Evolutionary conservation across 2,888 invertebrate species (phyloP).

Genomic region (Pemphredon lugubris): DNA sequence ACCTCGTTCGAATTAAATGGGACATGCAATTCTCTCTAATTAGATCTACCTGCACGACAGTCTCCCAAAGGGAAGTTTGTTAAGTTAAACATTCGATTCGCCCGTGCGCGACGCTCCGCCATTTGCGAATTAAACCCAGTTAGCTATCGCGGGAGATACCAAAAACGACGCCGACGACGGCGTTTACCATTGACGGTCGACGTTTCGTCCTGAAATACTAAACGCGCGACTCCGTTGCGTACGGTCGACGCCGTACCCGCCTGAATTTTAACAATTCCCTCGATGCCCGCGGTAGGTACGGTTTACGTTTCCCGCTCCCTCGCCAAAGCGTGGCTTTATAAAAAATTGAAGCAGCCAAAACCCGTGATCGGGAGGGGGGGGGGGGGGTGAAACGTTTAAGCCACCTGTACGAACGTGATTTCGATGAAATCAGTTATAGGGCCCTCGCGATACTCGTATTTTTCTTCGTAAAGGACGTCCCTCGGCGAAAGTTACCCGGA

Average conservation of each 20-base stretch:
- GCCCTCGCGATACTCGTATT: background rate
- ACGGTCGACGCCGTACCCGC: too few relatives aligned
- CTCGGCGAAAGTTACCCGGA: background rate
- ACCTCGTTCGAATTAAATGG: conserved; percentile 38
- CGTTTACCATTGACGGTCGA: too few relatives aligned
- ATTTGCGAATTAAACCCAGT: too few relatives aligned
- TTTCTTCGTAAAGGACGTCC: background rate
- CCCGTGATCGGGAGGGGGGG: too few relatives aligned
- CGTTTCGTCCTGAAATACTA: too few relatives aligned
- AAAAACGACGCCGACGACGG: too few relatives aligned
- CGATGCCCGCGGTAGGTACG: too few relatives aligned
- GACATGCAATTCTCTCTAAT: conserved; percentile 52
- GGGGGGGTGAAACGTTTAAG: conserved; percentile 22
- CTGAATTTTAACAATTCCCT: too few relatives aligned
- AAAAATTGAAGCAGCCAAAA: conserved; percentile 5
- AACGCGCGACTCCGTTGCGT: too few relatives aligned
- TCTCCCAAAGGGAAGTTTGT: conserved; percentile 18
- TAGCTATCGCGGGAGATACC: too few relatives aligned
- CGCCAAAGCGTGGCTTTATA: too few relatives aligned
- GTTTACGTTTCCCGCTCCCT: too few relatives aligned
- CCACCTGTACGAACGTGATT: conserved; percentile 40
- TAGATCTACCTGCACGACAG: conserved; percentile 38
- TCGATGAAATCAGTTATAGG: conserved; percentile 5
- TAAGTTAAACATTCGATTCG: conserved; percentile 43
- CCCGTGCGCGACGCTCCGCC: background rate